These are phyloP conservation scores for Mustela lutreola DNA, from an alignment of 2,113 vertebrate genomes.

Conservation along the genomic window DNA sequence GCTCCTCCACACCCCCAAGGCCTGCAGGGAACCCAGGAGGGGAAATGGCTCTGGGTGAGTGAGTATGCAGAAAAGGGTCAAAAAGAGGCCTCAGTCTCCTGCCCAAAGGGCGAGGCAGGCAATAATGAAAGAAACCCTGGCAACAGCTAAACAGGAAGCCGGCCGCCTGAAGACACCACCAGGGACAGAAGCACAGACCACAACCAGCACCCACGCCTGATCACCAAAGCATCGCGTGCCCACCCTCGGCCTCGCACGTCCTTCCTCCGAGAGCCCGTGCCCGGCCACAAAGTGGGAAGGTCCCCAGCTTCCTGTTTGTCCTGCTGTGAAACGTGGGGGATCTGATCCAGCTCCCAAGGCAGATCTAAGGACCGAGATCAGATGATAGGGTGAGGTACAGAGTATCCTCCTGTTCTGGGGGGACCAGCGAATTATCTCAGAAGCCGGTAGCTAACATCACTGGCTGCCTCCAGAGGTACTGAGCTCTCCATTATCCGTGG, in stretches of 20 bases:
- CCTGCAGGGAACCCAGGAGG: neutral
- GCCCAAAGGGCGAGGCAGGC: accelerated
- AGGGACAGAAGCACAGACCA: neutral
- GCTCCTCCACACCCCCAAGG: neutral
- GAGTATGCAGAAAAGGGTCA: neutral
- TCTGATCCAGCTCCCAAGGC: neutral
- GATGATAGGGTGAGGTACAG: neutral
- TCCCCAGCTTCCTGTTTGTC: neutral
- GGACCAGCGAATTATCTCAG: neutral
- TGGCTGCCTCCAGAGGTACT: neutral
- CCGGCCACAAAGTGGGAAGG: neutral
- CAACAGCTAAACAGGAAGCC: neutral
- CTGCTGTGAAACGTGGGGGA: neutral
- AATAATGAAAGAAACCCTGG: neutral
- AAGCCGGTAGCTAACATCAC: neutral
- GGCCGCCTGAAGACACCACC: no score
- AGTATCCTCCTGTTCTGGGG: neutral
- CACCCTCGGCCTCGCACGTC: neutral
- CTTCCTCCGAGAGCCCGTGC: neutral
- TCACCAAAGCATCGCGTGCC: accelerated
- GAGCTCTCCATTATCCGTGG: neutral
- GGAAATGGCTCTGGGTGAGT: neutral
- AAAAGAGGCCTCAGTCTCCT: neutral
- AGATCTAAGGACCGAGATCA: neutral
- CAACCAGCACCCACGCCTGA: neutral